A percentile compares a stretch with the other conserved stretches of the same genome.
Evolutionary conservation across 2,113 vertebrate genomes (phyloP).

Genomic region (Alligator mississippiensis): DNA sequence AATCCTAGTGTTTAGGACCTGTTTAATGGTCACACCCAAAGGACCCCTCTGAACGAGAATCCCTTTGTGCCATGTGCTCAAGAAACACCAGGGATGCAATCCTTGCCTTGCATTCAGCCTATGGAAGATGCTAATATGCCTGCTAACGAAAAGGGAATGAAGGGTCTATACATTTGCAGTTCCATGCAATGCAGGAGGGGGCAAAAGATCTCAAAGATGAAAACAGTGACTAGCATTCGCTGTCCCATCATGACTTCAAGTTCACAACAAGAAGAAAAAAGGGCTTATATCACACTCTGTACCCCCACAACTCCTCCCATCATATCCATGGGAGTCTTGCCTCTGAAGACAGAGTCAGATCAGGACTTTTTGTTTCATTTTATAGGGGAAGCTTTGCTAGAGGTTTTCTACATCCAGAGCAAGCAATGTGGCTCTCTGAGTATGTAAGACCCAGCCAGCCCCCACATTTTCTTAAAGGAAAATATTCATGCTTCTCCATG

Average conservation of each 20-base stretch:
- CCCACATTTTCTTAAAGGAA: neutral
- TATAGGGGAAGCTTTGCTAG: neutral
- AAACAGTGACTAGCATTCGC: neutral
- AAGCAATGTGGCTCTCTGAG: too few species aligned
- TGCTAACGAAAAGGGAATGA: neutral
- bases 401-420: neutral
- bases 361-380: neutral
- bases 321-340: neutral
- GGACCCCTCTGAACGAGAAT: neutral
- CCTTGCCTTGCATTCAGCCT: neutral
- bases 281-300: neutral
- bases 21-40: neutral
- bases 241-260: neutral
- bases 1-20: neutral
- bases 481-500: neutral
- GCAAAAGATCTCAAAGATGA: rapidly evolving
- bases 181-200: neutral
- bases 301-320: rapidly evolving
- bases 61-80: neutral
- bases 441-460: neutral
- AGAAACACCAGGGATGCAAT: neutral
- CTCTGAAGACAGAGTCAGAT: neutral
- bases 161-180: neutral
- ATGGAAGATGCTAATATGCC: slow-evolving; percentile 13
- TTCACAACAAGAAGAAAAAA: rapidly evolving